Evolutionary conservation across 2,888 invertebrate species (phyloP).

Genomic region (Marasmarcha lunaedactyla): DNA sequence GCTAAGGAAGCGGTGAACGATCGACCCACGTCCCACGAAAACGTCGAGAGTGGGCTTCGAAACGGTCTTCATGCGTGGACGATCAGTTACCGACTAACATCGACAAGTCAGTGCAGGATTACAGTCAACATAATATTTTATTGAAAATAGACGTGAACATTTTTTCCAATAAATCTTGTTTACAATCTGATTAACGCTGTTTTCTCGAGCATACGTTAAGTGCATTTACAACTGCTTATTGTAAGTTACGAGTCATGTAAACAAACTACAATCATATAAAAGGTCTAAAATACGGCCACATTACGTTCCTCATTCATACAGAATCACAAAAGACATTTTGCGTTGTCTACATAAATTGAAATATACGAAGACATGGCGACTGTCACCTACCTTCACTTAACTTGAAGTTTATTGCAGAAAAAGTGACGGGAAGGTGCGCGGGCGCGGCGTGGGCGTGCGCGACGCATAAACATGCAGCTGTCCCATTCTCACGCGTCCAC

Average conservation of each 20-base stretch:
- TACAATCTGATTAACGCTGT: too few species aligned
- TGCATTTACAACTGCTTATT: neutral
- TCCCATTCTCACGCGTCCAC: conserved; percentile 22
- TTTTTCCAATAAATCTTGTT: too few species aligned
- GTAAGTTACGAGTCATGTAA: neutral
- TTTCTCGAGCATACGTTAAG: neutral
- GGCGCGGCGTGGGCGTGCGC: conserved; percentile 35
- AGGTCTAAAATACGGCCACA: conserved; percentile 1
- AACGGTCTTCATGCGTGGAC: too few species aligned
- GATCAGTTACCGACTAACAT: too few species aligned
- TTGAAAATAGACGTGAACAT: too few species aligned
- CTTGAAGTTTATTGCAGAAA: conserved; percentile 39
- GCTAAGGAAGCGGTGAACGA: conserved; percentile 11
- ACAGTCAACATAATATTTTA: too few species aligned
- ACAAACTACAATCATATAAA: neutral
- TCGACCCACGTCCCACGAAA: conserved; percentile 8
- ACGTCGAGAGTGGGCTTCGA: conserved; percentile 7
- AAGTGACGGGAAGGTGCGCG: conserved; percentile 36
- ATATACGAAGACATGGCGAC: conserved; percentile 28
- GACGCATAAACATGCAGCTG: conserved; percentile 30
- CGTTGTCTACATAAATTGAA: conserved; percentile 21
- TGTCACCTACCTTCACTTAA: conserved; percentile 27
- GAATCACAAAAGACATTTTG: conserved; percentile 8
- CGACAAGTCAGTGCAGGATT: too few species aligned
- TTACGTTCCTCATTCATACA: conserved; percentile 7